Base-by-base conservation (phyloP, 1,140 invertebrate genomes). In the Drosophila ironensis region DNA sequence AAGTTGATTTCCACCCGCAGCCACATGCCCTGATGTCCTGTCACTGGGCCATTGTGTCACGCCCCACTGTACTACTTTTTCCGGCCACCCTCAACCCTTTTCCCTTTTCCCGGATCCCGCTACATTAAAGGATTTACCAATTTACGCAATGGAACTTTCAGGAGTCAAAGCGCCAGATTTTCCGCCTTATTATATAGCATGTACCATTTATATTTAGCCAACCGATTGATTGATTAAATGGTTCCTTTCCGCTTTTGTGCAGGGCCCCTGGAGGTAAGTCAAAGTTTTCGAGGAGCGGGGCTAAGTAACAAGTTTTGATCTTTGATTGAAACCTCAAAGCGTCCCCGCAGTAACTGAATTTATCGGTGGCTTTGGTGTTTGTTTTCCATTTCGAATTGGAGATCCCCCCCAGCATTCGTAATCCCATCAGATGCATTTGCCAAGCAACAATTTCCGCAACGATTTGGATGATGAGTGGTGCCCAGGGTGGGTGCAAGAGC, bases 91-190 rank as follows among this genome's bases (percentile, higher is more conserved):
- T 8, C 16, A 45, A 60, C 59, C 56, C 56, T 63, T 63, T 61
- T 28, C 24, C 17, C 16, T 63, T 28, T 9, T 28, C 24, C 12
- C 3, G 22, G 59, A 40, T 53, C 12, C 17, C 30, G 33, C 2
- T 38, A 72, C 66, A 86, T 86, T 86, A 80, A 86, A 86, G 80
- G 80, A 80, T 86, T 86, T 86, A 86, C 75, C 74, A 80, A 86
- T 74, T 86, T 78, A 66, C 72, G 69, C 63, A 61, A 84, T 56
- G 59, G 61, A 84, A 73, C 17, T 59, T 74, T 37, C 30, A 20
- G 24, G 64, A 59, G 51, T 40, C 56, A 57, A 48, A 17, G 28
- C 17, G 42, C 6, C 33, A 46, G 71, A 53, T 47, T 60, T 81
- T 66, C 30, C 63, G 74, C 63, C 57, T 44, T 68, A 54, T 59